These are phyloP conservation scores for Archips crataeganus DNA, from an alignment of 2,888 invertebrate genomes.

Conservation along the genomic window DNA sequence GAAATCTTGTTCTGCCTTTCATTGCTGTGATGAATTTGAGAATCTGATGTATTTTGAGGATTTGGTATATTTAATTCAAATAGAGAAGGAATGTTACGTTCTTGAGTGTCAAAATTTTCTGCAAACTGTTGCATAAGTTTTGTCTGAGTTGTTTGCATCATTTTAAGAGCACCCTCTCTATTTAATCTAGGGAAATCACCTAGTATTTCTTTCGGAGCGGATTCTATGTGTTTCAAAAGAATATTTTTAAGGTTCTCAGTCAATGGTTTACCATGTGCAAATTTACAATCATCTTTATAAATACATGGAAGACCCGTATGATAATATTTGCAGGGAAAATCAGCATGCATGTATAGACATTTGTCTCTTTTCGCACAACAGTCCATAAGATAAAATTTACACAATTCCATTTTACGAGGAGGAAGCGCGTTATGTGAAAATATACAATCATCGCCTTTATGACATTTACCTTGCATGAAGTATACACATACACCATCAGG, in stretches of 20 bases:
- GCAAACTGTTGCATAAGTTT: slow-evolving; percentile 78
- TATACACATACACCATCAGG: slow-evolving; percentile 92
- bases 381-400: slow-evolving; percentile 98
- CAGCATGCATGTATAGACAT: slow-evolving; percentile 98
- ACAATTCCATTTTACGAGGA: slow-evolving; percentile 96
- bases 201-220: slow-evolving; percentile 95
- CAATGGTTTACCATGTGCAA: slow-evolving; percentile 96
- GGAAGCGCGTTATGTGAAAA: slow-evolving; percentile 94
- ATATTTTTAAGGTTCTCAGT: slow-evolving; percentile 90
- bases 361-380: slow-evolving; percentile 98
- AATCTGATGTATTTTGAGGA: slow-evolving; percentile 65
- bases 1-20: slow-evolving; percentile 75
- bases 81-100: slow-evolving; percentile 75
- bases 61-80: slow-evolving; percentile 80
- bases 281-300: slow-evolving; percentile 95
- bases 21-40: slow-evolving; percentile 64
- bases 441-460: slow-evolving; percentile 93
- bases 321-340: slow-evolving; percentile 98
- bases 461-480: slow-evolving; percentile 96
- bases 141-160: slow-evolving; percentile 79
- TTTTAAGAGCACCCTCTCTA: slow-evolving; percentile 90
- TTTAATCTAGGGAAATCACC: slow-evolving; percentile 95
- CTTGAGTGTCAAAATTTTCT: slow-evolving; percentile 65
- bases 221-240: slow-evolving; percentile 92
- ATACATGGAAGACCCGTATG: slow-evolving; percentile 96